A percentile compares a stretch with the other conserved stretches of the same genome.
phyloP scores from a whole-genome alignment of 2,113 vertebrate species.

The Oryzias curvinotus region DNA sequence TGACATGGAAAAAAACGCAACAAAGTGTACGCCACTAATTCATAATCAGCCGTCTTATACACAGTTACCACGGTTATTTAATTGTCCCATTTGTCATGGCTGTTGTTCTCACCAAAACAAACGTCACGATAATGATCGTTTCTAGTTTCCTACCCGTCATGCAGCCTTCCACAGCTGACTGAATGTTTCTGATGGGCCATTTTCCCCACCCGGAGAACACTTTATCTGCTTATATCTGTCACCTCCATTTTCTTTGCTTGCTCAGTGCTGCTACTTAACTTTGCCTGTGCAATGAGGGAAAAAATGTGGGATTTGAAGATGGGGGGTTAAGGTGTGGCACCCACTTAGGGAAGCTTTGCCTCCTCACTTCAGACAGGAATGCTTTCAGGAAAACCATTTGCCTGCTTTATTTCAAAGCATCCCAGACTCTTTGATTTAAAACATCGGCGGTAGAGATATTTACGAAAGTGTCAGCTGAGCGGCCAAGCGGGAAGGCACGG shows the following conservation, averaged over 20 bases:
- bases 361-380: slow-evolving; percentile 35
- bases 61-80: slow-evolving; percentile 74
- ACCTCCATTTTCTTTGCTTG: slow-evolving; percentile 25
- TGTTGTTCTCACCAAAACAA: slow-evolving; percentile 74
- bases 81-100: slow-evolving; percentile 78
- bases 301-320: slow-evolving; percentile 25
- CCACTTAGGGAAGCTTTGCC: not conserved
- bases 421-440: slow-evolving; percentile 69
- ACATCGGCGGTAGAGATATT: slow-evolving; percentile 68
- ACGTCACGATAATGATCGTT: slow-evolving; percentile 71
- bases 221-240: slow-evolving; percentile 46
- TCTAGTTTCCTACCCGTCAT: slow-evolving; percentile 54
- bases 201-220: slow-evolving; percentile 40
- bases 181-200: slow-evolving; percentile 39
- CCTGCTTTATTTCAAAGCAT: slow-evolving; percentile 55
- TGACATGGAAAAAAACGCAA: slow-evolving; percentile 61
- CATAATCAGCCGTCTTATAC: slow-evolving; percentile 78
- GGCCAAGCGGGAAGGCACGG: slow-evolving; percentile 65
- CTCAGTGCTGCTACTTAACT: slow-evolving; percentile 14
- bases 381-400: slow-evolving; percentile 61
- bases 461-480: slow-evolving; percentile 68
- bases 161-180: slow-evolving; percentile 51
- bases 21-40: slow-evolving; percentile 71
- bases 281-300: slow-evolving; percentile 15
- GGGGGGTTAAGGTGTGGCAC: not conserved